Conservation (phyloP, 2,797 vertebrate genomes). For the Eulemur coronatus region DNA sequence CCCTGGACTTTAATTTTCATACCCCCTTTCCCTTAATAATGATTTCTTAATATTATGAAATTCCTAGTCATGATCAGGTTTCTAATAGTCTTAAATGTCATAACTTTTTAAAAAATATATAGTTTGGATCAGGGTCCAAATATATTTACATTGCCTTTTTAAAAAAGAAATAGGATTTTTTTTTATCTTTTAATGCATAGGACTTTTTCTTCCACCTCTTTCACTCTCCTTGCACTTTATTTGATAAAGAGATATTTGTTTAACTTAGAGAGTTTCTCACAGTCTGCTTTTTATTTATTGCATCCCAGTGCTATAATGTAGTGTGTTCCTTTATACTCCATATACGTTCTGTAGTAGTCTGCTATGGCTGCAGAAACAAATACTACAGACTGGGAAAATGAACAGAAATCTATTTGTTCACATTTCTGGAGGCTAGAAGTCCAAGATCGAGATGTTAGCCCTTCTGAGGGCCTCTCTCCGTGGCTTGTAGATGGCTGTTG, state of each 20-base stretch:
- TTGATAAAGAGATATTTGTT: conserved; percentile 16
- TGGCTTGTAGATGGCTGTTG: neutral
- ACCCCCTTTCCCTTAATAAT: neutral
- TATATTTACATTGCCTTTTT: neutral
- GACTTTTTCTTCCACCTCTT: neutral
- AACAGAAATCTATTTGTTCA: neutral
- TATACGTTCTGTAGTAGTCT: neutral
- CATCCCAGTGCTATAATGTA: neutral
- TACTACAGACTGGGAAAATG: neutral
- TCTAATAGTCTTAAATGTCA: neutral
- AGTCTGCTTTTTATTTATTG: neutral
- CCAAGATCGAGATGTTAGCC: neutral
- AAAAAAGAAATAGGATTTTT: neutral
- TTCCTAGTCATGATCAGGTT: neutral
- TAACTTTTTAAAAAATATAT: neutral
- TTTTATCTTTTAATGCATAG: neutral
- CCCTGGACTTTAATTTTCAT: neutral
- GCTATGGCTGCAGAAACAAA: neutral
- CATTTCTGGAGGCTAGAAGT: neutral
- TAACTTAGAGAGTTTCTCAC: neutral
- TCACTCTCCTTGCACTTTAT: neutral
- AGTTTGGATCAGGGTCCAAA: neutral
- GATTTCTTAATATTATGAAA: conserved; percentile 10
- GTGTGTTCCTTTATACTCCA: neutral
- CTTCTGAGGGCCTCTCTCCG: neutral